Evolutionary conservation across 2,888 invertebrate species (phyloP).

Genomic region (Acanthosepion lycidas): DNA sequence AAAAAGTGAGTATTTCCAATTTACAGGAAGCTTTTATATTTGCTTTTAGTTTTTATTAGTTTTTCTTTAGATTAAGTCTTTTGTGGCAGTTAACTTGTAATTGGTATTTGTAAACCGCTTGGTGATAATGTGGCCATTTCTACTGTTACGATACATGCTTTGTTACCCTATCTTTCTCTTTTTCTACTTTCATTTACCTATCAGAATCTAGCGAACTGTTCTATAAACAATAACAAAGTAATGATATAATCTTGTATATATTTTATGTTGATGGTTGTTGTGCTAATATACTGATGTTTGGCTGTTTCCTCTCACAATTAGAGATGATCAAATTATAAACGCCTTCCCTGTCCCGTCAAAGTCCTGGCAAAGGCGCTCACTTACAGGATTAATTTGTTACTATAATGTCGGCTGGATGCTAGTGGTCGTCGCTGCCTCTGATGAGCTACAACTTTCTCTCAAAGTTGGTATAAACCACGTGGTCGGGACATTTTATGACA

Average conservation of each 20-base stretch:
- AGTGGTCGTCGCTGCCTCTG: slow-evolving; percentile 46
- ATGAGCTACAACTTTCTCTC: slow-evolving; percentile 48
- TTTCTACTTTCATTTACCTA: not conserved
- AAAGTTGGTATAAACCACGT: slow-evolving; percentile 46
- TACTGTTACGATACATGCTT: not conserved
- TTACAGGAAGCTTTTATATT: not conserved
- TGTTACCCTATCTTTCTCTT: not conserved
- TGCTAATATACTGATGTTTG: slow-evolving; percentile 59
- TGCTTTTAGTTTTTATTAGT: not conserved
- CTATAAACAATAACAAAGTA: not conserved
- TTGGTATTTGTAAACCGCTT: not conserved
- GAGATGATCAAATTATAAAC: slow-evolving; percentile 66
- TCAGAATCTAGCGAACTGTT: not conserved
- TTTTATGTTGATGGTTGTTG: slow-evolving; percentile 48
- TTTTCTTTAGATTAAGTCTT: not conserved
- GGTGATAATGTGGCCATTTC: not conserved
- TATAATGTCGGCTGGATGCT: slow-evolving; percentile 47
- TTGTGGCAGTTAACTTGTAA: not conserved
- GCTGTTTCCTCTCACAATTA: slow-evolving; percentile 67
- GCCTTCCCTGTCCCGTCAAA: slow-evolving; percentile 63
- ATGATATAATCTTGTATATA: slow-evolving; percentile 38
- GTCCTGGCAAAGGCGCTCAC: slow-evolving; percentile 59
- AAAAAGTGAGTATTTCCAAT: slow-evolving; percentile 61
- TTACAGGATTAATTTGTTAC: slow-evolving; percentile 47
- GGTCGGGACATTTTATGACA: slow-evolving; percentile 48